These are phyloP conservation scores for Rhinella marina DNA, from an alignment of 2,797 vertebrate species.

Conservation along the genomic window DNA sequence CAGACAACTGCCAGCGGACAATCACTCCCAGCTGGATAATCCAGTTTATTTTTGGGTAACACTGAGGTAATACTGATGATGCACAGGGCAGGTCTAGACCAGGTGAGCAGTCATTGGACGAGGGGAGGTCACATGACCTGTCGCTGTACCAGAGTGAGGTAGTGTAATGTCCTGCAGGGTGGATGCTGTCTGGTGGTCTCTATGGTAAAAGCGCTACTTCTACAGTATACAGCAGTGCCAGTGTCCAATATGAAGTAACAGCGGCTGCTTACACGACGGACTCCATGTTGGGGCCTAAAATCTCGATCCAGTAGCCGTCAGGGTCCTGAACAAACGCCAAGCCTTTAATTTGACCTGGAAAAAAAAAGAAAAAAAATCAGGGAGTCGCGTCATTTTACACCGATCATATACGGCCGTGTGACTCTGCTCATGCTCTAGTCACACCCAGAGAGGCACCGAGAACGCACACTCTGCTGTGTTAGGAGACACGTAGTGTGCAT, in stretches of 20 bases:
- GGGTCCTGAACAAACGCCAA: constrained; percentile 98
- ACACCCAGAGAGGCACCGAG: background rate
- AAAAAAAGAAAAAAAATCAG: background rate
- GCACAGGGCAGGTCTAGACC: background rate
- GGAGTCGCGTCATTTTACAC: no score
- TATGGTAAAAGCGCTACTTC: background rate
- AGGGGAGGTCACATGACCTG: no score
- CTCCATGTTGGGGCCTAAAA: constrained; percentile 93
- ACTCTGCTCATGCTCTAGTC: background rate
- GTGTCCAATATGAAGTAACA: background rate
- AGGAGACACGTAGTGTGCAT: no score
- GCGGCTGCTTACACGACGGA: constrained; percentile 74
- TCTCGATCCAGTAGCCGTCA: constrained; percentile 99
- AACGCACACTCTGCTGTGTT: background rate
- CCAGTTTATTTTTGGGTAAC: constrained; percentile 57
- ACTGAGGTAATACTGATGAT: constrained; percentile 27
- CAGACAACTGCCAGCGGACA: background rate
- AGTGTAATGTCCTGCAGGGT: background rate
- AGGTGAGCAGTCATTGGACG: background rate
- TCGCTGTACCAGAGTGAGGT: background rate
- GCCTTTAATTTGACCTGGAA: constrained; percentile 96
- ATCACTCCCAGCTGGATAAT: background rate
- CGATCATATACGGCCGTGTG: no score
- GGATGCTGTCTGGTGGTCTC: background rate
- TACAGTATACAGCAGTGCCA: no score